These are phyloP conservation scores for Pogona vitticeps DNA, from an alignment of 2,113 vertebrate genomes.

Conservation along the genomic window DNA sequence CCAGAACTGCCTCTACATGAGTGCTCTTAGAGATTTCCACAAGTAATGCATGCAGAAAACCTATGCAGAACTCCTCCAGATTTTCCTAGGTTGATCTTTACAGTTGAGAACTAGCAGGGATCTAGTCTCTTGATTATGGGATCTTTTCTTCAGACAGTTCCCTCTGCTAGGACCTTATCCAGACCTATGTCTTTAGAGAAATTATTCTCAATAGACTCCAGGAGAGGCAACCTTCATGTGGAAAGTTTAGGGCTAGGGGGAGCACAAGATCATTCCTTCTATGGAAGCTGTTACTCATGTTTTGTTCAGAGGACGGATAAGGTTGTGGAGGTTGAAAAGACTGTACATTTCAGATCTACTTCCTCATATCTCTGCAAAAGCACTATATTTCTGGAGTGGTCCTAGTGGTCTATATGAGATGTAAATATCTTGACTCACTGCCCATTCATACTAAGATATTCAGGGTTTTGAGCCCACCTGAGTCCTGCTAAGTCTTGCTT, in stretches of 20 bases:
- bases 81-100: background rate
- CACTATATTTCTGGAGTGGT: background rate
- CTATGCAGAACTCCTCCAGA: background rate
- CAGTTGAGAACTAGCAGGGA: background rate
- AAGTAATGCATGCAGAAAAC: too few relatives aligned
- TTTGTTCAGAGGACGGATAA: conserved; percentile 40
- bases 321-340: conserved; percentile 5
- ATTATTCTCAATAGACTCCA: background rate
- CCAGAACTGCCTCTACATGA: background rate
- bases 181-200: background rate
- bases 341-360: background rate
- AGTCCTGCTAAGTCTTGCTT: background rate
- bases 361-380: conserved; percentile 6
- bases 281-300: background rate
- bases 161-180: background rate
- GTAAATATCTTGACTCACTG: background rate
- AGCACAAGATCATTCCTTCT: background rate
- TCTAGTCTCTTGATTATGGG: background rate
- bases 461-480: background rate
- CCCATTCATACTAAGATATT: background rate
- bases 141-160: background rate
- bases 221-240: background rate
- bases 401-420: background rate
- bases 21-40: background rate
- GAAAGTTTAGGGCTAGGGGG: conserved; percentile 4